A percentile compares a stretch with the other conserved stretches of the same genome.
phyloP scores from a whole-genome alignment of 92 coral and sea anemone genomes.

The Zoanthus gigantus region DNA sequence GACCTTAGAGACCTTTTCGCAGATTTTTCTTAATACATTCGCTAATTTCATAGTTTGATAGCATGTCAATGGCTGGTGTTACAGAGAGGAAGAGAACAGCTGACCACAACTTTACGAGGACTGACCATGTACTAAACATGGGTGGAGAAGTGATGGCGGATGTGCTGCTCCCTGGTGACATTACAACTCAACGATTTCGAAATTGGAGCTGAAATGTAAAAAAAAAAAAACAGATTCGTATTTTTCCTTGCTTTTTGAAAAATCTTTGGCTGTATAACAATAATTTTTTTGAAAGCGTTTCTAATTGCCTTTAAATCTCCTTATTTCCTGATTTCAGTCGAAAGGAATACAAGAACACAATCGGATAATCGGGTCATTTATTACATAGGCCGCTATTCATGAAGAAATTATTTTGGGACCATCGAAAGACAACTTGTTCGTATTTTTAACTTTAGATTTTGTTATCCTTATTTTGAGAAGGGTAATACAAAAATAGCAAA shows the following conservation, averaged over 20 bases:
- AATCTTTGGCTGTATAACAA: neutral
- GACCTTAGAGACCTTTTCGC: conserved; percentile 64
- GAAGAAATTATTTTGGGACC: conserved; percentile 23
- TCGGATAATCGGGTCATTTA: neutral
- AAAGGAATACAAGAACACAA: neutral
- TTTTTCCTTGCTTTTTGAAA: neutral
- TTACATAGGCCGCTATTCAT: conserved; percentile 15
- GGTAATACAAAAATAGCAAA: neutral
- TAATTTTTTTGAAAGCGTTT: neutral
- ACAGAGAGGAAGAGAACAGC: neutral
- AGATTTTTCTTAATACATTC: conserved; percentile 56
- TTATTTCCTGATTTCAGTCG: neutral
- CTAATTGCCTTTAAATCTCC: conserved; percentile 1
- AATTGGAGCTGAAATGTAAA: neutral
- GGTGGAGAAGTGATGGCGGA: conserved; percentile 28
- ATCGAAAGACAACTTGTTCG: neutral
- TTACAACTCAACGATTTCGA: conserved; percentile 5
- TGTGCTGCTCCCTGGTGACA: conserved; percentile 5
- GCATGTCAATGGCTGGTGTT: conserved; percentile 23
- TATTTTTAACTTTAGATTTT: neutral
- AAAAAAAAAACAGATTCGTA: neutral
- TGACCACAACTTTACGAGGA: conserved; percentile 15
- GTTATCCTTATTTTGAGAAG: conserved; percentile 27
- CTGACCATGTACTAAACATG: conserved; percentile 25
- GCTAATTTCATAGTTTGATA: conserved; percentile 57